Evolutionary conservation across 2,888 invertebrate genomes (phyloP).

Genomic region (Eupithecia pulchellata): DNA sequence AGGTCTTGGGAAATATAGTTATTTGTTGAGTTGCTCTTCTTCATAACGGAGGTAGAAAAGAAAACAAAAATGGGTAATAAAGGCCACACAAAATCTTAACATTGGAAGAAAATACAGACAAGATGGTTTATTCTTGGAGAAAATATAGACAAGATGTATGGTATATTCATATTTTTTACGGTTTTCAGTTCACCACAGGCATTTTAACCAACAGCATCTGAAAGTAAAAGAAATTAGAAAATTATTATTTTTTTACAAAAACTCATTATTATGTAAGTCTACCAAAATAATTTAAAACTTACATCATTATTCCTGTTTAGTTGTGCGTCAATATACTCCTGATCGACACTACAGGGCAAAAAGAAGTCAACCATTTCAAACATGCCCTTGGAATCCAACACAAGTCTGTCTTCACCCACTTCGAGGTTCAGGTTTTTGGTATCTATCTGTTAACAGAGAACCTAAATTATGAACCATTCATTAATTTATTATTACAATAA

Average conservation of each 20-base stretch:
- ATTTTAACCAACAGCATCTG: slow-evolving; percentile 79
- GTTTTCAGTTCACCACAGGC: slow-evolving; percentile 69
- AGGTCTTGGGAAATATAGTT: background rate
- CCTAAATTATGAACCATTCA: background rate
- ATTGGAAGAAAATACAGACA: background rate
- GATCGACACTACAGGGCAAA: slow-evolving; percentile 87
- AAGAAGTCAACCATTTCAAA: slow-evolving; percentile 89
- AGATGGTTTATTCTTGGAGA: background rate
- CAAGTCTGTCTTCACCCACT: slow-evolving; percentile 90
- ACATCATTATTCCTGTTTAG: slow-evolving; percentile 77
- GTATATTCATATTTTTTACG: background rate
- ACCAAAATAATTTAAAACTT: slow-evolving; percentile 48
- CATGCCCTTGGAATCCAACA: slow-evolving; percentile 87
- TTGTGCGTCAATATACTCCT: slow-evolving; percentile 77
- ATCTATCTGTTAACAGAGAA: slow-evolving; percentile 75
- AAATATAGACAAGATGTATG: background rate
- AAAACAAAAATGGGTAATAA: background rate
- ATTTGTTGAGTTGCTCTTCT: background rate
- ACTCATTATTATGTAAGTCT: background rate
- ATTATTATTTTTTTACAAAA: background rate
- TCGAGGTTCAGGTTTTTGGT: slow-evolving; percentile 87
- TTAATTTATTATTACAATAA: background rate
- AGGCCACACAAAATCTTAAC: background rate
- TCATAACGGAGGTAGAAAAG: background rate
- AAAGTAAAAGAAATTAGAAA: slow-evolving; percentile 53